A percentile compares a stretch with the other conserved stretches of the same genome.
These are phyloP conservation scores for Umimayanthus kanabou DNA, from an alignment of 92 coral and sea anemone species.

Conservation along the genomic window DNA sequence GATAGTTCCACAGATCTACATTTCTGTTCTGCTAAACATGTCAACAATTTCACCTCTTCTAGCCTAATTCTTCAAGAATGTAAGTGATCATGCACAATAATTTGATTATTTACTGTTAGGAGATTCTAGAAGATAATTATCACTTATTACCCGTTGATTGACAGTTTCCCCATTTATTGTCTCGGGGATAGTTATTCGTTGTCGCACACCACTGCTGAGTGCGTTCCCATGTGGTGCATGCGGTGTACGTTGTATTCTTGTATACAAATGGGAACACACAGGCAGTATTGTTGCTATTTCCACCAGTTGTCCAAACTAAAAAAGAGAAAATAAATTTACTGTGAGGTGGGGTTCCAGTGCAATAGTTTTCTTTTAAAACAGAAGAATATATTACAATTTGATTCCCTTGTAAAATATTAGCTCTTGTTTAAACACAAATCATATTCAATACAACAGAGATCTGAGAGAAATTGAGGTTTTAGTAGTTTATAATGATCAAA, in stretches of 20 bases:
- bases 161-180: conserved; percentile 90
- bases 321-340: background rate
- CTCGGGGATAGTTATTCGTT: conserved; percentile 56
- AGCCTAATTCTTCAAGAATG: too few species aligned
- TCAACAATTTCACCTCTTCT: too few species aligned
- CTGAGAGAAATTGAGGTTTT: too few species aligned
- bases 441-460: background rate
- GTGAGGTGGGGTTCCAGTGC: background rate
- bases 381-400: background rate
- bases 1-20: too few species aligned
- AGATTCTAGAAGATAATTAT: too few species aligned
- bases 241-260: conserved; percentile 41
- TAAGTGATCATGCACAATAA: too few species aligned
- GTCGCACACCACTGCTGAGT: conserved; percentile 75
- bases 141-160: background rate
- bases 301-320: conserved; percentile 64
- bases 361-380: background rate
- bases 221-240: conserved; percentile 60
- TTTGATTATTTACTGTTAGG: too few species aligned
- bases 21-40: too few species aligned
- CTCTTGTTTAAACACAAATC: background rate
- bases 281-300: conserved; percentile 59
- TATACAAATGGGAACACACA: conserved; percentile 90
- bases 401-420: background rate
- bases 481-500: too few species aligned